Percentiles rank a stretch among this genome's conserved stretches.
These are phyloP conservation scores for Magallana gigas DNA, from an alignment of 1,140 invertebrate genomes.

Conservation along the genomic window DNA sequence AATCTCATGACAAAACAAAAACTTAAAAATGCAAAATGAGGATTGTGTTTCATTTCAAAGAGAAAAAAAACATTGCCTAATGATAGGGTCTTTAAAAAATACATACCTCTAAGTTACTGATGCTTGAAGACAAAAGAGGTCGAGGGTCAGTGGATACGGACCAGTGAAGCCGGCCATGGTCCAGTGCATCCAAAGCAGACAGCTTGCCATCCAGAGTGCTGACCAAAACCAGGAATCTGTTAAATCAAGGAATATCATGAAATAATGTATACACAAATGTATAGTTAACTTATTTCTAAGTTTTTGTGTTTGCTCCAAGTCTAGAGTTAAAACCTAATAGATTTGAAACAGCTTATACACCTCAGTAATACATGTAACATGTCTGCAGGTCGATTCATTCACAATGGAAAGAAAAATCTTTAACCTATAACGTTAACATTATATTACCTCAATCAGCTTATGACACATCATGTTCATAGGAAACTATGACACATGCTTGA, in stretches of 20 bases:
- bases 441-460: not conserved
- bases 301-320: no score
- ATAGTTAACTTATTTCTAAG: no score
- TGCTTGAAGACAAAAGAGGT: conserved; percentile 90
- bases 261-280: no score
- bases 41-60: not conserved
- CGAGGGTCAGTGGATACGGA: conserved; percentile 86
- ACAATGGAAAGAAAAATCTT: no score
- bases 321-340: no score
- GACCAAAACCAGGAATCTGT: conserved; percentile 85
- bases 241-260: conserved; percentile 34
- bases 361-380: no score
- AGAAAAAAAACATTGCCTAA: no score
- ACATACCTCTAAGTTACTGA: conserved; percentile 89
- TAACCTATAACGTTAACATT: not conserved
- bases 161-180: conserved; percentile 87
- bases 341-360: no score
- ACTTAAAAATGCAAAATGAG: not conserved
- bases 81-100: not conserved
- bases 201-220: conserved; percentile 93
- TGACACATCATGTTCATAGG: not conserved
- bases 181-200: conserved; percentile 86
- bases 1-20: not conserved
- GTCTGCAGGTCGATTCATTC: no score
- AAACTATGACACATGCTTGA: not conserved